phyloP scores from a whole-genome alignment of 2,797 vertebrate species.

The Mallotus villosus region DNA sequence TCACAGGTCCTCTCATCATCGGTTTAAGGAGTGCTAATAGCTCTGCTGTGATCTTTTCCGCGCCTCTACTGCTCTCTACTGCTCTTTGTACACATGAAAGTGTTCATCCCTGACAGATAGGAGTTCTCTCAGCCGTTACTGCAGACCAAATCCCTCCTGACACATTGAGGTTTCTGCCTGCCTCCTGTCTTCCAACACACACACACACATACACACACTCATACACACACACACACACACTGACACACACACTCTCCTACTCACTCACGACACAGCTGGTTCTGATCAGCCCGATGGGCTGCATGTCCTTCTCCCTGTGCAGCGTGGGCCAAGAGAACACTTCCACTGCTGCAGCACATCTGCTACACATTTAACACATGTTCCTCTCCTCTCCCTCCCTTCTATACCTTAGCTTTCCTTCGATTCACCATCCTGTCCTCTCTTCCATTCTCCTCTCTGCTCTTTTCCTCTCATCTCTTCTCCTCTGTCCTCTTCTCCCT shows the following conservation, averaged over 20 bases:
- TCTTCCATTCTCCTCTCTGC: not conserved
- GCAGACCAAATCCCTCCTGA: not conserved
- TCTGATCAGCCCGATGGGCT: constrained; percentile 29
- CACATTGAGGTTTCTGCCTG: not conserved
- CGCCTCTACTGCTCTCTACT: too few species aligned
- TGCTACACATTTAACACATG: constrained; percentile 33
- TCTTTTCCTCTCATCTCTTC: not conserved
- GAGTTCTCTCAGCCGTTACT: not conserved
- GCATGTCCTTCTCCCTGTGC: constrained; percentile 10
- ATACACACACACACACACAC: not conserved
- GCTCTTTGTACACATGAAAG: not conserved
- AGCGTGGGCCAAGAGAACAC: constrained; percentile 6
- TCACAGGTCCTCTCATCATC: too few species aligned
- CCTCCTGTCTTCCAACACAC: constrained; percentile 3
- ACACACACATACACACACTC: constrained; percentile 5
- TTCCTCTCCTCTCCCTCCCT: constrained; percentile 17
- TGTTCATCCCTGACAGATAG: not conserved
- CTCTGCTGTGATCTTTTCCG: not conserved
- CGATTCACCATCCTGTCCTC: not conserved
- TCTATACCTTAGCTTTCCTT: too few species aligned
- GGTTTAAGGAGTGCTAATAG: too few species aligned
- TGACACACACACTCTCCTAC: not conserved
- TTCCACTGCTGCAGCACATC: constrained; percentile 20
- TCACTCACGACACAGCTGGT: constrained; percentile 24
- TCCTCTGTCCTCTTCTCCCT: not conserved